Evolutionary conservation across 2,888 invertebrate genomes (phyloP).

Genomic region (Encarsia formosa): DNA sequence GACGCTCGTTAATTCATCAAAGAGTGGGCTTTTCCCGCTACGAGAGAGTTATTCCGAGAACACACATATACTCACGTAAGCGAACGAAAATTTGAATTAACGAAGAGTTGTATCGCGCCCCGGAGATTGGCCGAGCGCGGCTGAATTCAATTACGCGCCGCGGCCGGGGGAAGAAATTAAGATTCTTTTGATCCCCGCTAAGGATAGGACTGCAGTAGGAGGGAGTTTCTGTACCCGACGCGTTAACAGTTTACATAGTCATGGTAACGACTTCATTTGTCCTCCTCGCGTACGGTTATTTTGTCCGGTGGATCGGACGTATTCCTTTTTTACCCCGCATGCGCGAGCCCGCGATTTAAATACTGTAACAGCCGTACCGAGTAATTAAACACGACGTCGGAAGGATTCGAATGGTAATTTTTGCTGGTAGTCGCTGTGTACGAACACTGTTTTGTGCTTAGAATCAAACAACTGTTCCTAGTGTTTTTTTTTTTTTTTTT

Average conservation of each 20-base stretch:
- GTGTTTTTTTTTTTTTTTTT: too few species aligned
- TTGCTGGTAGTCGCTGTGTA: too few species aligned
- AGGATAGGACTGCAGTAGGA: background rate
- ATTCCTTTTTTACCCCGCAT: too few species aligned
- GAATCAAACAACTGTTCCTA: too few species aligned
- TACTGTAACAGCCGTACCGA: too few species aligned
- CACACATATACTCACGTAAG: conserved; percentile 22
- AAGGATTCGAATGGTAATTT: too few species aligned
- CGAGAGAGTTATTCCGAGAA: conserved; percentile 11
- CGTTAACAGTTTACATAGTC: conserved; percentile 10
- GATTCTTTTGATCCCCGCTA: conserved; percentile 22
- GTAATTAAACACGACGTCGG: too few species aligned
- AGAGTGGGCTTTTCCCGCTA: too few species aligned
- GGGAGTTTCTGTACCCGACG: conserved; percentile 10
- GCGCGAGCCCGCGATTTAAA: too few species aligned
- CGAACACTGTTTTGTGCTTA: too few species aligned
- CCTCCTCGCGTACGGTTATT: conserved; percentile 11
- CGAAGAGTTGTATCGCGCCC: conserved; percentile 9
- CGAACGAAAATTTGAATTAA: conserved; percentile 27
- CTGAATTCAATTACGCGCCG: conserved; percentile 24
- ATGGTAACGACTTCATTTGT: conserved; percentile 19
- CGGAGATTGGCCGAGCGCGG: conserved; percentile 20
- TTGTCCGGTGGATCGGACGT: too few species aligned
- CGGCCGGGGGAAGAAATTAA: conserved; percentile 13
- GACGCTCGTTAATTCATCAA: conserved; percentile 24